These are phyloP conservation scores for Champsocephalus gunnari DNA, from an alignment of 2,797 vertebrate species.

Conservation along the genomic window DNA sequence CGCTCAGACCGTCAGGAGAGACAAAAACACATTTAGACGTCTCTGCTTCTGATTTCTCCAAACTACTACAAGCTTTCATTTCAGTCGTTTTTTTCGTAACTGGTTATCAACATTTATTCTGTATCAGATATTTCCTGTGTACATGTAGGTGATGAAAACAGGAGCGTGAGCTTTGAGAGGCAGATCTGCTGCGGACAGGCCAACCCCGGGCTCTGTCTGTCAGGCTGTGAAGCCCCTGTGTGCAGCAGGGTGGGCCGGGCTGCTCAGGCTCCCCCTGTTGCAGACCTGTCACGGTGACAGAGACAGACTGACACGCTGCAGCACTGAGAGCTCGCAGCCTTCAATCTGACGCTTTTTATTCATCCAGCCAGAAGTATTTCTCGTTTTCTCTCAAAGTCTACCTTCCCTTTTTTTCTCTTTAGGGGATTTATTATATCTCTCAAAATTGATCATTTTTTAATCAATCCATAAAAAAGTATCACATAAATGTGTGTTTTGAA, in stretches of 20 bases:
- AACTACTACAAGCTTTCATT: conserved; percentile 33
- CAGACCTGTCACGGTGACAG: conserved; percentile 67
- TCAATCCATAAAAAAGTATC: neutral
- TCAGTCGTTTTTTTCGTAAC: conserved; percentile 5
- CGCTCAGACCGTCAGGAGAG: conserved; percentile 7
- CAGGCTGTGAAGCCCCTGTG: conserved; percentile 70
- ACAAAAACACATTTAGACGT: conserved; percentile 25
- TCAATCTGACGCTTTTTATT: conserved; percentile 48
- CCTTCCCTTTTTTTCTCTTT: conserved; percentile 9
- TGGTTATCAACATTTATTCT: neutral
- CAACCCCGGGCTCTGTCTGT: conserved; percentile 71
- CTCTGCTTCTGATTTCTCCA: conserved; percentile 40
- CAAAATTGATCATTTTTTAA: neutral
- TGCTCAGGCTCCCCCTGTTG: conserved; percentile 59
- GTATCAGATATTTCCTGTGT: conserved; percentile 20
- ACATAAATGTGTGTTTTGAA: neutral
- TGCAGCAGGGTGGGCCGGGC: conserved; percentile 57
- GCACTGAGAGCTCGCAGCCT: conserved; percentile 59
- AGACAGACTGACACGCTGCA: conserved; percentile 67
- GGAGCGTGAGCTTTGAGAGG: conserved; percentile 24
- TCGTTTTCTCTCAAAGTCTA: conserved; percentile 28
- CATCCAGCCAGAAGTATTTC: conserved; percentile 50
- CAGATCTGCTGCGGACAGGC: conserved; percentile 61
- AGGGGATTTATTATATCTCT: neutral
- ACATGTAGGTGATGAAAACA: conserved; percentile 41